Base-by-base conservation (phyloP, 2,113 vertebrate species). In the Hiodon tergisus region DNA sequence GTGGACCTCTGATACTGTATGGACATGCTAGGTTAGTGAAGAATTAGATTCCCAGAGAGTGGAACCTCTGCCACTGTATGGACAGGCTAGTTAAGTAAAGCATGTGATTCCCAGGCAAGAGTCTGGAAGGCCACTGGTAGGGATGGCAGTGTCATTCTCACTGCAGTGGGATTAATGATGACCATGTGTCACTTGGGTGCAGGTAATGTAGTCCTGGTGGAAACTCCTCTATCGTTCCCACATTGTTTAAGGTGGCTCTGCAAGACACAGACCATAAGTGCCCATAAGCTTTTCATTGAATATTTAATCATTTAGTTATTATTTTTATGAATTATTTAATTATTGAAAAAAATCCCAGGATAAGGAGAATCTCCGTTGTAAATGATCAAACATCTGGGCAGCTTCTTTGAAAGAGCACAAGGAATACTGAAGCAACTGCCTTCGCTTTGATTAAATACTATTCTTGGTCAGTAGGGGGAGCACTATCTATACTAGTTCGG, bases 341-440 rank as follows among this genome's bases (percentile, higher is more conserved):
- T 89, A 91, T 86, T 85, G 31, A 85, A 88, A 85, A 82, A 80
- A 83, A 80, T 78, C 66, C 67, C 73, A 75, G 79, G 87, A 90
- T 89, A 89, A 91, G 88, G 85, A 88, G 84, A 83, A 80, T 89
- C 87, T 89, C 88, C 79, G 88, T 80, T 88, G 88, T 89, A 91
- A 91, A 91, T 92, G 90, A 90, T 87, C 88, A 79, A 90, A 89
- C 88, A 89, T 89, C 87, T 90, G 88, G 85, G 86, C 85, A 86
- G 88, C 81, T 80, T 81, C 83, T 17, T 14, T 79, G 81, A 79
- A 17, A 17, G 47, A 67, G 61, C n/a, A 52, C 54, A 52, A 84
- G 74, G 75, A 85, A 85, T 72, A 76, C 78, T 78, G 81, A 81
- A 87, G 72, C 55, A 63, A 69, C 54, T 1, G n/a, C 5, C 47